phyloP scores from a whole-genome alignment of 1,140 invertebrate species.

The Holcopasites calliopsidis region DNA sequence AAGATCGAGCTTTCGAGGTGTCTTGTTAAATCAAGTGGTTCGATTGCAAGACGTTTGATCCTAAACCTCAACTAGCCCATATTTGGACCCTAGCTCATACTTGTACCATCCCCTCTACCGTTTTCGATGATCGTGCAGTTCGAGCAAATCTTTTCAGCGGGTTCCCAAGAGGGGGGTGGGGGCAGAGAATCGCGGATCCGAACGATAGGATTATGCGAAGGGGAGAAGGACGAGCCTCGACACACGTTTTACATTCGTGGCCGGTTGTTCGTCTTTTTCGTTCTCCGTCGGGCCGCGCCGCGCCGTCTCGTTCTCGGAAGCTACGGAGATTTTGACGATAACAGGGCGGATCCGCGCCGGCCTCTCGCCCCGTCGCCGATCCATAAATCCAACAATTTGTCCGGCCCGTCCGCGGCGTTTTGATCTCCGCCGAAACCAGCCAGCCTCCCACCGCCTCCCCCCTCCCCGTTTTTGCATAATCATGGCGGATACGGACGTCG shows the following conservation, averaged over 20 bases:
- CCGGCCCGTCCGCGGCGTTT: slow-evolving; percentile 71
- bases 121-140: slow-evolving; percentile 2
- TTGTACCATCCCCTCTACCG: too few species aligned
- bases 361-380: slow-evolving; percentile 69
- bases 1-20: too few species aligned
- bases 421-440: slow-evolving; percentile 75
- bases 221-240: neutral
- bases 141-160: slow-evolving; percentile 12
- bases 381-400: slow-evolving; percentile 79
- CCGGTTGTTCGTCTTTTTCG: slow-evolving; percentile 31
- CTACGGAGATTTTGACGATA: slow-evolving; percentile 75
- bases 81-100: too few species aligned
- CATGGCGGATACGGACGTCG: slow-evolving; percentile 65
- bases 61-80: too few species aligned
- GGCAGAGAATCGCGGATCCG: too few species aligned
- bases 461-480: slow-evolving; percentile 69
- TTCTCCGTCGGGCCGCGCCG: slow-evolving; percentile 32
- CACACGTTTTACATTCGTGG: slow-evolving; percentile 54
- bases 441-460: slow-evolving; percentile 37
- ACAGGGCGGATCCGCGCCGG: slow-evolving; percentile 62
- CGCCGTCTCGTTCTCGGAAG: slow-evolving; percentile 66
- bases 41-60: too few species aligned
- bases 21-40: too few species aligned
- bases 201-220: neutral
- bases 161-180: neutral